Conservation (phyloP, 2,888 invertebrate genomes). For the Galeopsomyia nigrocyanea region DNA sequence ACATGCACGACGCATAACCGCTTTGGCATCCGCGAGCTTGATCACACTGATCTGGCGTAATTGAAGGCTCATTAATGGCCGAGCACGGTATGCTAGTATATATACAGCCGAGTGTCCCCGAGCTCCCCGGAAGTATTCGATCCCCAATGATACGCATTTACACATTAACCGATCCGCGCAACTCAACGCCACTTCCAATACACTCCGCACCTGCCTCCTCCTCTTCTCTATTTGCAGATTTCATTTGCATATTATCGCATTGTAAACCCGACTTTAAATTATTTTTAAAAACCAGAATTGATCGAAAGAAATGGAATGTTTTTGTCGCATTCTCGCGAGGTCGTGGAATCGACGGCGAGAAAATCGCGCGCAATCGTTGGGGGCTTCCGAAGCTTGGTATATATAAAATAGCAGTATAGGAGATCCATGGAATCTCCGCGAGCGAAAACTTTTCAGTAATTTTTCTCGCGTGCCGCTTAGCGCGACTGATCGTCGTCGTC, state of each 20-base stretch:
- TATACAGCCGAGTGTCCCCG: constrained; percentile 34
- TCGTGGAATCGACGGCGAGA: background rate
- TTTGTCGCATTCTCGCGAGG: no score
- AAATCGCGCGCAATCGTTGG: background rate
- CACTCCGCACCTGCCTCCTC: background rate
- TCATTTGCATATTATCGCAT: no score
- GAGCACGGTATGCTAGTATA: constrained; percentile 39
- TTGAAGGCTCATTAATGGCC: constrained; percentile 53
- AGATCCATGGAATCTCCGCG: no score
- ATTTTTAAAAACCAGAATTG: no score
- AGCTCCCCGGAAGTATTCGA: constrained; percentile 48
- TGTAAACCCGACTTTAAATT: no score
- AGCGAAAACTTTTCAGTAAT: no score
- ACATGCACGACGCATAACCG: constrained; percentile 13
- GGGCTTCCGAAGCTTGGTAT: constrained; percentile 5
- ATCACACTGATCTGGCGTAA: constrained; percentile 44
- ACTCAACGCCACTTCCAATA: background rate
- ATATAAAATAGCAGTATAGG: no score
- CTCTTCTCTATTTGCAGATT: background rate
- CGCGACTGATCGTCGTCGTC: no score
- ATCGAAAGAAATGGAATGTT: no score
- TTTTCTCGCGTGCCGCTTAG: no score
- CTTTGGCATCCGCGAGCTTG: constrained; percentile 30
- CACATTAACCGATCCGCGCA: constrained; percentile 10
- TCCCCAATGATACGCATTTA: constrained; percentile 49